These are phyloP conservation scores for Formica aserva DNA, from an alignment of 2,888 invertebrate species.

Conservation along the genomic window DNA sequence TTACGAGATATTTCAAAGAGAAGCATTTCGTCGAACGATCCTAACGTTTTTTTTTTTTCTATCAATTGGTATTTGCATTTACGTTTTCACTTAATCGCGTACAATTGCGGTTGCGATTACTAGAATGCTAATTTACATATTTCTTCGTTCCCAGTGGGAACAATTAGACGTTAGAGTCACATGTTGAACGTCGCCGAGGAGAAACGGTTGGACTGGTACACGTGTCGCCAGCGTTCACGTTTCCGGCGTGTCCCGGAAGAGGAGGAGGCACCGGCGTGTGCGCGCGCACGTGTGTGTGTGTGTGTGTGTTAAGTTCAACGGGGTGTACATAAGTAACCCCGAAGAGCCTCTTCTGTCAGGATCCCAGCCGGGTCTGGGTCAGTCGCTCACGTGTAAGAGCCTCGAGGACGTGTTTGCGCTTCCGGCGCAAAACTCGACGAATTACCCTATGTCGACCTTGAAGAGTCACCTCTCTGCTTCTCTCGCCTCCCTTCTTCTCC, in stretches of 20 bases:
- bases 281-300: background rate
- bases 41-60: background rate
- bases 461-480: background rate
- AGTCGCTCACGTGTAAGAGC: slow-evolving; percentile 25
- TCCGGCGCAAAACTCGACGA: slow-evolving; percentile 17
- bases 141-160: background rate
- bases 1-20: background rate
- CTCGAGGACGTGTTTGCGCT: slow-evolving; percentile 21
- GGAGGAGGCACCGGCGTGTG: background rate
- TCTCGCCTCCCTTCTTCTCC: background rate
- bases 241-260: background rate
- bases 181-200: background rate
- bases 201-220: slow-evolving; percentile 19
- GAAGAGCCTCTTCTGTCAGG: background rate
- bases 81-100: background rate
- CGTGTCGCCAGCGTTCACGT: slow-evolving; percentile 39
- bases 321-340: slow-evolving; percentile 38
- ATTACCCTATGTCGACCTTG: slow-evolving; percentile 5
- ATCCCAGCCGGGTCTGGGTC: slow-evolving; percentile 41
- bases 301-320: background rate
- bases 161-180: slow-evolving; percentile 29
- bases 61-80: background rate
- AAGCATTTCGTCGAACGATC: background rate
- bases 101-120: background rate
- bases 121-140: slow-evolving; percentile 4